Percentiles rank a stretch among this genome's conserved stretches.
These are phyloP conservation scores for Carcharodon carcharias DNA, from an alignment of 2,797 vertebrate species.

Conservation along the genomic window DNA sequence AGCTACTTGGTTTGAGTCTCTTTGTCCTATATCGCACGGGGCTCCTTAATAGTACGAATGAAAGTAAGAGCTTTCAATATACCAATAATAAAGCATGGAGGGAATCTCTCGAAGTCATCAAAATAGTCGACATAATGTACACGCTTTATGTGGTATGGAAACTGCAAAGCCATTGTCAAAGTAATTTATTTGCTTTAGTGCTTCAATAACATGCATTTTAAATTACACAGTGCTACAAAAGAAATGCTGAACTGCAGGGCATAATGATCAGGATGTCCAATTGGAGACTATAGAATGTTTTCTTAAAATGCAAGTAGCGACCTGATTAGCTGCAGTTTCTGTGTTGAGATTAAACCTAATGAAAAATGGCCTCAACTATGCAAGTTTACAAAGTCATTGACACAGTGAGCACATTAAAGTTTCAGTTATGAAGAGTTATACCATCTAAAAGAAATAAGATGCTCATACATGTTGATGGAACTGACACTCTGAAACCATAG, in stretches of 20 bases:
- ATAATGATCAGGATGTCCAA: not conserved
- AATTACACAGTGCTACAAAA: not conserved
- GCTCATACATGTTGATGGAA: not conserved
- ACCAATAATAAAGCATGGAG: not conserved
- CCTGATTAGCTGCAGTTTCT: not conserved
- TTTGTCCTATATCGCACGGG: not conserved
- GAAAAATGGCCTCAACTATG: not conserved
- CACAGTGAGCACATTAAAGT: not conserved
- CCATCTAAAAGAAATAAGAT: not conserved
- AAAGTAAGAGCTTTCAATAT: not conserved
- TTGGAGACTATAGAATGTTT: not conserved
- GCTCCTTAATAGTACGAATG: not conserved
- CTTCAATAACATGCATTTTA: not conserved
- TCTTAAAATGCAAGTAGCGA: not conserved
- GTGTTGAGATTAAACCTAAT: not conserved
- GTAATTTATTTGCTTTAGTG: not conserved
- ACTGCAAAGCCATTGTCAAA: not conserved
- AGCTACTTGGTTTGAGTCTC: not conserved
- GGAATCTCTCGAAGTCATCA: not conserved
- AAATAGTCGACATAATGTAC: not conserved
- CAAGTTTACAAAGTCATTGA: not conserved
- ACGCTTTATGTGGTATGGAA: not conserved
- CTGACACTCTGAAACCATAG: not conserved
- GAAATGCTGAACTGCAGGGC: not conserved
- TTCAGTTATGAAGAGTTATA: not conserved